Evolutionary conservation across 2,888 invertebrate genomes (phyloP), one percentile per base, ranked within the genome.

Genomic region (Drosophila basisetae): DNA sequence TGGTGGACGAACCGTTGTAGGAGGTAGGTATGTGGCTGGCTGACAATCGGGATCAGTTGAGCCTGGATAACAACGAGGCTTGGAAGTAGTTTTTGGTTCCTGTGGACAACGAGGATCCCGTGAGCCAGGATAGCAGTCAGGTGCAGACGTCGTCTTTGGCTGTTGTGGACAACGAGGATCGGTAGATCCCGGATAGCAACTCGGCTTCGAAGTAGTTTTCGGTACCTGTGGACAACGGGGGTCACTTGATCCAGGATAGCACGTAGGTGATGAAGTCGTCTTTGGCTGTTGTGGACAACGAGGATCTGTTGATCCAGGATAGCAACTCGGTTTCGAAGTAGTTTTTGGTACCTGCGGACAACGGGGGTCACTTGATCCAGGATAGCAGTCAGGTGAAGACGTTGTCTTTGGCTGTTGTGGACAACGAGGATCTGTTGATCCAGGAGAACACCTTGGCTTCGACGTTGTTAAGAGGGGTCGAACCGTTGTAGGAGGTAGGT

Each of bases 131-230:
- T 69, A 69, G 18, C 68, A 69, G 10, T 37, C 22, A 16, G 68
- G 61, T 4, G 39, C 39, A n/a, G 58, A 9, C 9, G 76, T 75
- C n/a, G 84, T 71, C 25, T 82, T 61, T 22, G 78, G 82, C 31
- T 22, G n/a, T 31, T 7, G 73, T 43, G 13, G 82, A 73, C 91
- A 61, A 53, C 72, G 58, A 31, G 92, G 91, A 73, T 94, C 93
- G 0, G 69, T 31, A 3, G 70, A 70, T 18, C 78, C 69, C 0
- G 33, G 33, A 33, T 33, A 33, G 9, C 31, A 31, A 2, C 31
- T 9, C 0, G 31, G 31, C 0, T 5, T 3, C 30, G 30, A 30
- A 30, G 30, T 30, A 5, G 30, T 30, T 30, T 30, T 30, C 4
- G 30, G 30, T 30, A 5, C 4, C 30, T 30, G 30, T 49, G n/a